Base-by-base conservation (phyloP, 2,888 invertebrate genomes). In the Phaedon cochleariae region DNA sequence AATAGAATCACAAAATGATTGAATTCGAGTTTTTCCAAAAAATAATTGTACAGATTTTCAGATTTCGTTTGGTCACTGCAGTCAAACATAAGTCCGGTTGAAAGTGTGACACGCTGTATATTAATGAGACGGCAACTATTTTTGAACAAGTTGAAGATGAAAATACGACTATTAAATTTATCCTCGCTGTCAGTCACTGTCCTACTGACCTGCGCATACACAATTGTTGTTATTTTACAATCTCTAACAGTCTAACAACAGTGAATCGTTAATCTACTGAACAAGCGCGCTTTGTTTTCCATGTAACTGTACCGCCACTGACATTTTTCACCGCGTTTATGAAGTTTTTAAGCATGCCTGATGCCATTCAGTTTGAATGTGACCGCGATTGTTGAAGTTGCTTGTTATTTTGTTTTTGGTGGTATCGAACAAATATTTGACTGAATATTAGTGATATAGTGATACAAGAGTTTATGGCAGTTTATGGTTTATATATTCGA, bases 351-450 rank as follows among this genome's bases (percentile, higher is more conserved):
- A 73, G 72, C 69, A 6, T n/a, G 41, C 15, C 2, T 34, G 34
- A 66, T 69, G 59, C 67, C 72, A 73, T 68, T 74, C 74, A 72
- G 74, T 74, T 71, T 73, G 69, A 74, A 71, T 68, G 68, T 73
- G 76, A 74, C 71, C 76, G 76, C 74, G 73, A 53, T 73, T 71
- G 72, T 72, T 57, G 55, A 53, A 62, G 65, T 65, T 54, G 67
- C 29, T 64, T 65, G 34, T 61, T 22, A 64, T 62, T 62, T 48
- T 21, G 49, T 58, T 58, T 61, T 64, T 59, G 59, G 58, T 20
- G 53, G 49, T 49, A 41, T 26, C 49, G 26, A 46, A 49, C 54
- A 22, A 49, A 59, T 34, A 17, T 29, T 34, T 31, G n/a, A 29
- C 49, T 18, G 53, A 48, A 45, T 22, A 45, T 45, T 17, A 17